Evolutionary conservation across 2,888 invertebrate species (phyloP).

Genomic region (Conus canariensis): DNA sequence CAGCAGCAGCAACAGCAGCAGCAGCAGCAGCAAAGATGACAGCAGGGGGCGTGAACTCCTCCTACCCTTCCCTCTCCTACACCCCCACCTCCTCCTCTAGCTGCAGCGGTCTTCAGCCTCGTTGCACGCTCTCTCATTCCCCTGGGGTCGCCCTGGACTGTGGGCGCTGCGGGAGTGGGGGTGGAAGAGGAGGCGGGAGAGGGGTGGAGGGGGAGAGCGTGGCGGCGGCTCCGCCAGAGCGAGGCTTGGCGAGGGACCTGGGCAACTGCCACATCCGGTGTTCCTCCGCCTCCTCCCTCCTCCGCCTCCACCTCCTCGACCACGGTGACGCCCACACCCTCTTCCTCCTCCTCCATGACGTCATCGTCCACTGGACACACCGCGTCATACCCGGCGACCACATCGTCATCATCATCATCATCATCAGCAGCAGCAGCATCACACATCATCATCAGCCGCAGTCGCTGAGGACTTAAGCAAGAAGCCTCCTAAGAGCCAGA

Average conservation of each 20-base stretch:
- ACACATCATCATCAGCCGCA: background rate
- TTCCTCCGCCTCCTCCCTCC: background rate
- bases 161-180: background rate
- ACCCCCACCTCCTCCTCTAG: background rate
- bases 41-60: conserved; percentile 22
- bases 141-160: background rate
- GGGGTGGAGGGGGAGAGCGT: background rate
- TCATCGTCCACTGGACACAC: background rate
- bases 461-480: background rate
- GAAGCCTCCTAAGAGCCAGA: background rate
- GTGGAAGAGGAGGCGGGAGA: background rate
- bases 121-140: background rate
- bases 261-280: background rate
- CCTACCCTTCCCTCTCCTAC: background rate
- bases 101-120: background rate
- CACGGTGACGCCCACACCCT: background rate
- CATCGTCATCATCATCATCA: background rate
- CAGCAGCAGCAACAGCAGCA: background rate
- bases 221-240: background rate
- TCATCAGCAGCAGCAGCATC: background rate
- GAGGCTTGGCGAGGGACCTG: background rate
- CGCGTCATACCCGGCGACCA: background rate
- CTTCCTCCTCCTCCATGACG: background rate
- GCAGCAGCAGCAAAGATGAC: conserved; percentile 3
- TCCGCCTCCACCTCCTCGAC: background rate